These are phyloP conservation scores for Chrysocyon brachyurus DNA, from an alignment of 2,797 vertebrate genomes.

Conservation along the genomic window DNA sequence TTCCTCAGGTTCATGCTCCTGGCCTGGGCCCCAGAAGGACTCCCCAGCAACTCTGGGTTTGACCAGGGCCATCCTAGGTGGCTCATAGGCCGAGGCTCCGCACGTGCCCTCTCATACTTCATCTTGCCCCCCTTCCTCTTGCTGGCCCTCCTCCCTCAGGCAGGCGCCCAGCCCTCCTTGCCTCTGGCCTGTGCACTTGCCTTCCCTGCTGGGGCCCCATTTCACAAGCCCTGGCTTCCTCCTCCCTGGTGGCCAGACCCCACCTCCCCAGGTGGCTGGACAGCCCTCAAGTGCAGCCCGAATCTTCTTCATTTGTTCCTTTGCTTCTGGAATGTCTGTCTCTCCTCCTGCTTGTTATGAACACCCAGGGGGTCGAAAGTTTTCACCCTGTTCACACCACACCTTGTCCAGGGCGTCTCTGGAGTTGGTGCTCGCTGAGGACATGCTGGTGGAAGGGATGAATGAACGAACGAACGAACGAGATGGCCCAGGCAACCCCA, in stretches of 20 bases:
- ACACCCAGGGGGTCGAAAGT: not conserved
- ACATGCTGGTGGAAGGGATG: not conserved
- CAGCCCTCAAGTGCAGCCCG: not conserved
- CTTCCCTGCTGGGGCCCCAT: not conserved
- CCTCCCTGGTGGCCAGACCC: not conserved
- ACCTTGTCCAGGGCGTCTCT: accelerated
- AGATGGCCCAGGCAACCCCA: not conserved
- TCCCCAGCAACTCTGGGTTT: not conserved
- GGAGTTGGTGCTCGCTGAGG: not conserved
- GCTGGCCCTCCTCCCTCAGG: too few species aligned
- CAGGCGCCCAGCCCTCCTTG: too few species aligned
- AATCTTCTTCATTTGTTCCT: not conserved
- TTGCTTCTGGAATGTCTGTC: not conserved
- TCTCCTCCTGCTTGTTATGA: not conserved
- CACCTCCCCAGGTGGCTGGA: accelerated
- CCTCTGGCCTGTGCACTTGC: not conserved
- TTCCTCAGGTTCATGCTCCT: not conserved
- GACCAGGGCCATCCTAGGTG: not conserved
- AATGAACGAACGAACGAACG: not conserved
- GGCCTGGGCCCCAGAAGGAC: not conserved
- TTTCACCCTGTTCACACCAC: not conserved
- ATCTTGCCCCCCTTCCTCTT: not conserved
- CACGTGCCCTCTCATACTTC: not conserved
- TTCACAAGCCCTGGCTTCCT: not conserved
- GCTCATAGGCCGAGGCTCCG: not conserved